phyloP scores from a whole-genome alignment of 2,113 vertebrate species.

The Gorsachius goisagi region DNA sequence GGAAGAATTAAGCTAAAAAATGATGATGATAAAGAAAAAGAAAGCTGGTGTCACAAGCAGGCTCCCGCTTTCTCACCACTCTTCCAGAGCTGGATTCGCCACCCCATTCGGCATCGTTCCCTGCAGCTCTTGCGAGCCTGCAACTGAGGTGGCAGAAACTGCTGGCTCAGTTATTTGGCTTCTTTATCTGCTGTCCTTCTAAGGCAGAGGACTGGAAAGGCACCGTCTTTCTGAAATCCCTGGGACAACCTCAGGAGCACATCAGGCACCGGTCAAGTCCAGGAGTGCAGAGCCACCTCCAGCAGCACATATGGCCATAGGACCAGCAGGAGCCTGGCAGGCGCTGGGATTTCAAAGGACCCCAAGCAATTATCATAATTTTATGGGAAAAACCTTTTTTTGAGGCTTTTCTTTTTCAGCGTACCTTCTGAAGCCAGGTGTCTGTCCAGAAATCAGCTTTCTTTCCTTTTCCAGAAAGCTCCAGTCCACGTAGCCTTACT shows the following conservation, averaged over 20 bases:
- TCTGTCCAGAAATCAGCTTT: neutral
- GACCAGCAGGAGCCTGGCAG: neutral
- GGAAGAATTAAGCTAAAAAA: neutral
- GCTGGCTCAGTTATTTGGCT: neutral
- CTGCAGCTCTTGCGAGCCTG: neutral
- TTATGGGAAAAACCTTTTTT: neutral
- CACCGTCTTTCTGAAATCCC: neutral
- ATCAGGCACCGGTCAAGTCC: neutral
- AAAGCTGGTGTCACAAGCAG: neutral
- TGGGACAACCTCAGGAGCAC: neutral
- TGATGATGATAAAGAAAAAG: neutral
- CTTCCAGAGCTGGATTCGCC: neutral
- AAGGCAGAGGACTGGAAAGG: neutral
- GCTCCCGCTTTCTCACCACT: neutral
- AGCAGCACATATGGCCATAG: neutral
- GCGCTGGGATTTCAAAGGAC: neutral
- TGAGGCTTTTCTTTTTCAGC: neutral
- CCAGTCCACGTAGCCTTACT: neutral
- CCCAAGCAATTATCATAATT: neutral
- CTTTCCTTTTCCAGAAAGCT: neutral
- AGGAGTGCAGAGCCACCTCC: neutral
- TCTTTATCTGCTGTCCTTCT: neutral
- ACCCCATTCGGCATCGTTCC: fast-evolving
- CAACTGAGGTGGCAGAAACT: neutral
- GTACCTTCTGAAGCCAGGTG: neutral